Evolutionary conservation across 2,797 vertebrate species (phyloP).

Genomic region (Iguana delicatissima): DNA sequence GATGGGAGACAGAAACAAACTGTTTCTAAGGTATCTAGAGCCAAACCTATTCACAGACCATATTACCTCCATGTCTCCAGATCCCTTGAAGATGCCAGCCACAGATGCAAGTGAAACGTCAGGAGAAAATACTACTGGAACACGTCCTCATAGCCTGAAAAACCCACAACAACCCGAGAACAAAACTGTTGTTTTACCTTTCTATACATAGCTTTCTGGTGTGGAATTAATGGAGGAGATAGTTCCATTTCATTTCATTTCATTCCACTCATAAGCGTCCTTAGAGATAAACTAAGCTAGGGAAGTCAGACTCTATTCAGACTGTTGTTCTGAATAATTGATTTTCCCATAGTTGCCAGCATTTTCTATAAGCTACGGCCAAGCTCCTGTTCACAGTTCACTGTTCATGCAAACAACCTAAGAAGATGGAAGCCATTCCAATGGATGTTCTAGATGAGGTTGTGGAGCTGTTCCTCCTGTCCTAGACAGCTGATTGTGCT

Average conservation of each 20-base stretch:
- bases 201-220: conserved; percentile 5
- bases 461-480: no score
- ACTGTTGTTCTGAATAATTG: conserved; percentile 27
- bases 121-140: no score
- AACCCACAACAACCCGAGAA: no score
- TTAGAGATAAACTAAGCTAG: conserved; percentile 25
- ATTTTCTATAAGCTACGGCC: conserved; percentile 10
- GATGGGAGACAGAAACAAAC: neutral
- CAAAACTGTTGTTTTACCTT: neutral
- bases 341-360: conserved; percentile 11
- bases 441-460: no score
- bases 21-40: conserved; percentile 10
- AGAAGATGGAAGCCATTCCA: no score
- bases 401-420: no score
- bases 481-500: no score
- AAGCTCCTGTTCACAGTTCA: no score
- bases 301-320: conserved; percentile 50
- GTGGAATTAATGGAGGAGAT: conserved; percentile 17
- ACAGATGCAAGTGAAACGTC: no score
- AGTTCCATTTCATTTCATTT: neutral
- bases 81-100: no score
- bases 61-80: no score
- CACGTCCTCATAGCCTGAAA: no score
- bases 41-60: neutral
- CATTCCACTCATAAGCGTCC: conserved; percentile 1